These are phyloP conservation scores for Eidolon helvum DNA, from an alignment of 2,113 vertebrate species.

Conservation along the genomic window DNA sequence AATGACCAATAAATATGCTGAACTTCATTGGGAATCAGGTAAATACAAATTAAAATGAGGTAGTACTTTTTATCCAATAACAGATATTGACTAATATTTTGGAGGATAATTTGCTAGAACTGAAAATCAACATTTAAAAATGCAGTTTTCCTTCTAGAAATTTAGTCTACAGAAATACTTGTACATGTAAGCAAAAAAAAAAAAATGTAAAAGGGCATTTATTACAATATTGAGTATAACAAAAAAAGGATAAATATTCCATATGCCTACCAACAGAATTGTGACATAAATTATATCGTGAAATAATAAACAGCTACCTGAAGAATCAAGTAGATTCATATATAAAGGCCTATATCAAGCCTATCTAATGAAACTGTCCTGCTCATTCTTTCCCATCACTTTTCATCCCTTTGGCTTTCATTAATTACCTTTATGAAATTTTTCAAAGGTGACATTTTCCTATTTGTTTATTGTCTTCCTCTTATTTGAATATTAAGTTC, in stretches of 20 bases:
- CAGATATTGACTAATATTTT: background rate
- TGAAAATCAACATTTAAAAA: slow-evolving; percentile 23
- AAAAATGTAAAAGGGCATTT: background rate
- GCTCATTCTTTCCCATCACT: background rate
- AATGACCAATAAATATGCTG: background rate
- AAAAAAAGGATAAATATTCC: background rate
- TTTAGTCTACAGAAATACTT: slow-evolving; percentile 20
- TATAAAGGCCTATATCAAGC: background rate
- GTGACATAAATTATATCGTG: background rate
- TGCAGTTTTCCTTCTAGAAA: background rate
- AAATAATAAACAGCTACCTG: background rate
- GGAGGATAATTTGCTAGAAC: background rate
- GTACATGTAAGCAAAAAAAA: background rate
- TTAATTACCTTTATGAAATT: background rate
- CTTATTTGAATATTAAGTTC: background rate
- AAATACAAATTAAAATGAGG: slow-evolving; percentile 15
- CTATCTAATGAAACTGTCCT: background rate
- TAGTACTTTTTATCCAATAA: slow-evolving; percentile 16
- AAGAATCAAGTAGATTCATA: background rate
- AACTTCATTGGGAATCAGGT: background rate
- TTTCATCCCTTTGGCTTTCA: background rate
- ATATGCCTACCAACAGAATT: background rate
- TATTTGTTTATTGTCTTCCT: background rate
- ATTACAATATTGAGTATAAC: background rate
- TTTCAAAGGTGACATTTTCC: background rate